Conservation (phyloP, 1,140 invertebrate species). For the Leucophenga varia region DNA sequence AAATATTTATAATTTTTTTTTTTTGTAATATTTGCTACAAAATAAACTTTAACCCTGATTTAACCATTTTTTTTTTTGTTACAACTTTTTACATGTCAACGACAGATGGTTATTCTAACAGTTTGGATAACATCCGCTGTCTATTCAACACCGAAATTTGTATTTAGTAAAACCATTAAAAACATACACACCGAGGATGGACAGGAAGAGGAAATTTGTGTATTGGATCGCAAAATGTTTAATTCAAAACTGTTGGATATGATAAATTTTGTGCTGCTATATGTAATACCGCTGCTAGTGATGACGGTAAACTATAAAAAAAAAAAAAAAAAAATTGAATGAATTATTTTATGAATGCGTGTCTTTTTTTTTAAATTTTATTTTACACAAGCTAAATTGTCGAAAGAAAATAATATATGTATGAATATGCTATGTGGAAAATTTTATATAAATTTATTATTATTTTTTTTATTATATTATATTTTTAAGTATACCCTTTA, state of each 20-base stretch:
- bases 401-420: background rate
- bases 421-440: background rate
- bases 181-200: slow-evolving; percentile 61
- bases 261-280: slow-evolving; percentile 74
- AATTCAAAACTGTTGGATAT: slow-evolving; percentile 75
- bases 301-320: slow-evolving; percentile 67
- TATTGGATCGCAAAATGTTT: slow-evolving; percentile 70
- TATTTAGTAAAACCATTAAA: slow-evolving; percentile 70
- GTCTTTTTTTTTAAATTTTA: background rate
- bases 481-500: too few relatives aligned
- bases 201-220: slow-evolving; percentile 70
- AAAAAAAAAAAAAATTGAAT: too few relatives aligned
- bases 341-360: too few relatives aligned
- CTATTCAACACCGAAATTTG: slow-evolving; percentile 75
- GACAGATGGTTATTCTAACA: slow-evolving; percentile 70
- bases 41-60: too few relatives aligned
- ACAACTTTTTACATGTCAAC: slow-evolving; percentile 27
- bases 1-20: too few relatives aligned
- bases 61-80: slow-evolving; percentile 2
- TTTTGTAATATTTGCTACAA: too few relatives aligned
- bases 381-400: background rate
- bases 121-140: slow-evolving; percentile 76
- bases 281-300: slow-evolving; percentile 70
- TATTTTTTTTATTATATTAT: too few relatives aligned
- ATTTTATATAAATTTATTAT: too few relatives aligned